Evolutionary conservation across 2,797 vertebrate genomes (phyloP).

Genomic region (Glyptemys insculpta): DNA sequence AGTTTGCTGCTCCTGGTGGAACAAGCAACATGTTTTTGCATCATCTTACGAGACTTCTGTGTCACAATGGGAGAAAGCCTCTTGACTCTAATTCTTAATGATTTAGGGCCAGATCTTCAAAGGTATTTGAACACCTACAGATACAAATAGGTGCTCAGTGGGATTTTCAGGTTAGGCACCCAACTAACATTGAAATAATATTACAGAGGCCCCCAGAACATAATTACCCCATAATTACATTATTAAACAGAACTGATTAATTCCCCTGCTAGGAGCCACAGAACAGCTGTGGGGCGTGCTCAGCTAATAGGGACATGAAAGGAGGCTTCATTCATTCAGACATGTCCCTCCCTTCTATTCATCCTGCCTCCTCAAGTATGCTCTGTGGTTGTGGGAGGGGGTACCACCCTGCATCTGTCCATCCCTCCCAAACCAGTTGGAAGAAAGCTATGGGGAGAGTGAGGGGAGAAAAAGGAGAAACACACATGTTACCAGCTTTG

Average conservation of each 20-base stretch:
- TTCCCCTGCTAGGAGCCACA: background rate
- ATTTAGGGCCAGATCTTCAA: background rate
- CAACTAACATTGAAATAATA: background rate
- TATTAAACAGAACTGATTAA: background rate
- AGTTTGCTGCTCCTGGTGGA: background rate
- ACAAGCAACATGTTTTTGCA: background rate
- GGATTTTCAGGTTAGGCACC: background rate
- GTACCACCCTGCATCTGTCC: background rate
- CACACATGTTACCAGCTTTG: no score
- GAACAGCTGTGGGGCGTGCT: background rate
- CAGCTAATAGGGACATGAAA: background rate
- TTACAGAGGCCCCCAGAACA: background rate
- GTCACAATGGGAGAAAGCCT: background rate
- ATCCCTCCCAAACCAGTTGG: background rate
- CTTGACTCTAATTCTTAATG: background rate
- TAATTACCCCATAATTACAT: background rate
- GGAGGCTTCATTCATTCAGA: background rate
- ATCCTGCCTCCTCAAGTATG: background rate
- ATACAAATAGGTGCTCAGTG: background rate
- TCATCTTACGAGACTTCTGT: background rate
- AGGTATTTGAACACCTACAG: background rate
- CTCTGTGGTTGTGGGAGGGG: background rate
- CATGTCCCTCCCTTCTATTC: background rate
- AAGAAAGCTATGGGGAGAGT: no score
- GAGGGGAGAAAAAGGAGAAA: no score